Evolutionary conservation across 2,888 invertebrate genomes (phyloP), one percentile per base, ranked within the genome.

Genomic region (Troglohyphantes excavatus): DNA sequence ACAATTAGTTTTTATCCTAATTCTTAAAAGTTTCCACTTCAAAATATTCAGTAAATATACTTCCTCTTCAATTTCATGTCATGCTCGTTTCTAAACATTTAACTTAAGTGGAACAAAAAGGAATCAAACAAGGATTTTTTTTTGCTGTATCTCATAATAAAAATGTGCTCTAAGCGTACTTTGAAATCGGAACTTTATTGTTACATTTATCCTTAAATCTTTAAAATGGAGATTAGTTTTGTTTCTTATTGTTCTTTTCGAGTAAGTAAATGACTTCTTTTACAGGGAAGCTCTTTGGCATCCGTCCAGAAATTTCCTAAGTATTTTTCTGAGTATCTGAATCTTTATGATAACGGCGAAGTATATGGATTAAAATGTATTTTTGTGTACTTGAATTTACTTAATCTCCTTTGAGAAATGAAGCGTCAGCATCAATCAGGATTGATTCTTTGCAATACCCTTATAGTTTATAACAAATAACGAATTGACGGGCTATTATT

Each of bases 321-420:
- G 7, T 53, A 23, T 53, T 13, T 53, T 53, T 5, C 43, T 23
- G 33, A 72, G 6, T 21, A 26, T 72, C 43, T 72, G 70, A 72
- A 19, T 43, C 19, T 23, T 43, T 43, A 39, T 26, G 43, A 72
- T 72, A 72, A 72, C 46, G 43, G 43, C 23, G 9, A 43, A 23
- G 26, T 19, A 29, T 43, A 23, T n/a, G 43, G 70, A 72, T 72
- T 72, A 43, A 72, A 43, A 72, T 13, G 11, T n/a, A 43, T 72
- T 72, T 23, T 3, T 21, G 6, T 23, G 13, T 13, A 43, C 43
- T 72, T 13, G 23, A 29, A 72, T n/a, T 23, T 43, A 23, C 21
- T 72, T 72, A 43, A 72, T 72, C 43, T 13, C 2, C 11, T 43
- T 43, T 43, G 46, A 72, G 43, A 46, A 19, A 43, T 26, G 23